Base-by-base conservation (phyloP, 2,113 vertebrate genomes). In the Tamias sibiricus region DNA sequence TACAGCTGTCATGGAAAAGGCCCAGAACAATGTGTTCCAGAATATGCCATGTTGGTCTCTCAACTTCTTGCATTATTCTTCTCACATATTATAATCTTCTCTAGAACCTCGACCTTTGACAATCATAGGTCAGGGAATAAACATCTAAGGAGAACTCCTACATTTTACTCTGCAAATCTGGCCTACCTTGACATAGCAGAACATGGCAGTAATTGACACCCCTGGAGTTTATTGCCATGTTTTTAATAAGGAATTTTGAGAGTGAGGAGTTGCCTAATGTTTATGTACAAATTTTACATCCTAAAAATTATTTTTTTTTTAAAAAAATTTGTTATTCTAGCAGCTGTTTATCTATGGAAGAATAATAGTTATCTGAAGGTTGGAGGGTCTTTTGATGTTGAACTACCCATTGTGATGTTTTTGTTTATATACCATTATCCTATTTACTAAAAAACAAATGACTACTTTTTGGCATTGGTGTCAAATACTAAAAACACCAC, bases 371-470 rank as follows among this genome's bases (percentile, higher is more conserved):
- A 40, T 69, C 0, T 47, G 47, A 24, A 3, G 19, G 87, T 90
- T 66, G 89, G 44, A 71, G 20, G 72, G 6, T 64, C 30, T 97
- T 88, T 88, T 64, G 19, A 94, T 85, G 91, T 8, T 40, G 54
- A 93, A 12, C 9, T 85, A 20, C 9, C 19, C 20, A 32, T 92
- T 95, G 69, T 62, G 66, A 84, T 42, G 5, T 11, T 6, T 76
- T 74, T 91, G 24, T 72, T 87, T 91, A 32, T 52, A 66, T 66
- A 59, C 17, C 20, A 52, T 68, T 91, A 93, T 84, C 16, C 5
- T 68, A 69, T 91, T 91, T 95, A 71, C 42, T 79, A 91, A 88
- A 93, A 20, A 94, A 17, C 1, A 80, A 89, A 81, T 91, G 26
- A 89, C 62, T 59, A 49, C 19, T 91, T 84, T 96, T 40, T 93